These are phyloP conservation scores for Parapristionchus giblindavisi DNA, from an alignment of 2,888 invertebrate species.

Conservation along the genomic window DNA sequence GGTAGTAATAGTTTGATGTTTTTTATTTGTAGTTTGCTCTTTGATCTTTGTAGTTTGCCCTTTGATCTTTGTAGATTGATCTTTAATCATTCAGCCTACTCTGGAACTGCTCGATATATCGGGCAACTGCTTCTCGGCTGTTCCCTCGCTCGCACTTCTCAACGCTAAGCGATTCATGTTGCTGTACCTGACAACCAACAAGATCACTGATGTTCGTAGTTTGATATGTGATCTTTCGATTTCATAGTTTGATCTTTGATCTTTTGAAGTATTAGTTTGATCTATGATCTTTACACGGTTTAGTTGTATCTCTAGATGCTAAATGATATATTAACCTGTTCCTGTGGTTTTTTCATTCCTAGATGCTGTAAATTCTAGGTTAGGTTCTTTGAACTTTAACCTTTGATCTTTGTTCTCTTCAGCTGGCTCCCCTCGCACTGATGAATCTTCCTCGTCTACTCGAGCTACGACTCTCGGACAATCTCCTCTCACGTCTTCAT, in stretches of 20 bases:
- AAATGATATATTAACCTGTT: no score
- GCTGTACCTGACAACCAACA: constrained; percentile 83
- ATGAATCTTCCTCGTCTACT: constrained; percentile 81
- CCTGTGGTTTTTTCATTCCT: no score
- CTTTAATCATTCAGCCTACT: constrained; percentile 43
- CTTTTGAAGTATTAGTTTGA: no score
- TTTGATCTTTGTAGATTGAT: no score
- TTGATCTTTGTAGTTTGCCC: no score
- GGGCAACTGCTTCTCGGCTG: constrained; percentile 82
- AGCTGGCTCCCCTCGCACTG: constrained; percentile 77
- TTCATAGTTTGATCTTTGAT: no score
- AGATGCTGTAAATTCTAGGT: not conserved
- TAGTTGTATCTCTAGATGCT: no score
- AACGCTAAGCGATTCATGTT: no score
- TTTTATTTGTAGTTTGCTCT: no score
- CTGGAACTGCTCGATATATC: constrained; percentile 84
- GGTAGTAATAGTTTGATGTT: no score
- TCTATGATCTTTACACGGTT: no score
- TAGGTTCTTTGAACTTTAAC: not conserved
- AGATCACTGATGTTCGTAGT: constrained; percentile 78
- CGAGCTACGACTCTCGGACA: constrained; percentile 74
- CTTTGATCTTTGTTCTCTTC: constrained; percentile 3
- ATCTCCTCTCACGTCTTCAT: constrained; percentile 80
- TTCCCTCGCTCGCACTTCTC: constrained; percentile 80
- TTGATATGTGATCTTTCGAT: not conserved